Conservation (phyloP, 2,113 vertebrate species). For the Brienomyrus brachyistius region DNA sequence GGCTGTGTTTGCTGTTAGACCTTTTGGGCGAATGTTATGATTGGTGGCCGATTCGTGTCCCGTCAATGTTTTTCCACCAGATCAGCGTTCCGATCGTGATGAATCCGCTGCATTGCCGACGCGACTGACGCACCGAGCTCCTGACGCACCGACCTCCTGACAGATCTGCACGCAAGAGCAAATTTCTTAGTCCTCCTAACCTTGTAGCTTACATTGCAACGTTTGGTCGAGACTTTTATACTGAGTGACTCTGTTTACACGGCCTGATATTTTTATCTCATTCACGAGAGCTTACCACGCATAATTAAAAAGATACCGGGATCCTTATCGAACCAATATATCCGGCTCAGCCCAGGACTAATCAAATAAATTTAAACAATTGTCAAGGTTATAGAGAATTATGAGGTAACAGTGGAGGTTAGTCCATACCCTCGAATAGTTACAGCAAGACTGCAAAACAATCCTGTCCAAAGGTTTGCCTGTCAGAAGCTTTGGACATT, state of each 20-base stretch:
- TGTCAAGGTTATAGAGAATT: conserved; percentile 55
- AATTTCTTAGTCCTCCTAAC: conserved; percentile 21
- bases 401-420: conserved; percentile 35
- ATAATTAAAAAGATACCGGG: conserved; percentile 35
- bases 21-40: conserved; percentile 56
- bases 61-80: conserved; percentile 28
- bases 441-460: background rate
- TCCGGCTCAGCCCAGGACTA: conserved; percentile 48
- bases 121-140: background rate
- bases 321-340: conserved; percentile 50
- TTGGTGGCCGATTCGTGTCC: conserved; percentile 53
- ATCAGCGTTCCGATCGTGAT: conserved; percentile 47
- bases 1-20: conserved; percentile 42
- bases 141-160: background rate
- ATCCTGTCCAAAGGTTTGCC: background rate
- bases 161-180: conserved; percentile 1
- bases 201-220: background rate
- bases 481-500: background rate
- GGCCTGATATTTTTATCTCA: background rate
- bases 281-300: background rate
- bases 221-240: background rate
- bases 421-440: background rate
- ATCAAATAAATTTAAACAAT: conserved; percentile 57
- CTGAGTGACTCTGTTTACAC: background rate
- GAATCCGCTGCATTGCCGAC: conserved; percentile 39